Base-by-base conservation (phyloP, 2,888 invertebrate genomes). In the Ormyrus rosae region DNA sequence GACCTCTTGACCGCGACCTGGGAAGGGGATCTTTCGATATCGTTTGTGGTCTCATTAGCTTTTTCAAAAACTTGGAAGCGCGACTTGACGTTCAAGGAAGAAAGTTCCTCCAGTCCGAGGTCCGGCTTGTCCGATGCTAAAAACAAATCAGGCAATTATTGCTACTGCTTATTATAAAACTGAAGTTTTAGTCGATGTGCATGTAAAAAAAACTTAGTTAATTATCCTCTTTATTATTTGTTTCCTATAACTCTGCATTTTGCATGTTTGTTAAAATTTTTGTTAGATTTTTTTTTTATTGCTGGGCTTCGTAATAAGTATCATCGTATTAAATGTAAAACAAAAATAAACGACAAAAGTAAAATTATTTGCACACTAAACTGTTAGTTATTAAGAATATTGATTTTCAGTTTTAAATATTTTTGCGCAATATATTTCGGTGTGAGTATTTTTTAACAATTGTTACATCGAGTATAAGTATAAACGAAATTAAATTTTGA, bases 41-140 rank as follows among this genome's bases (percentile, higher is more conserved):
- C 91, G 83, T 87, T 89, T 68, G 83, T 84, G 68, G 88, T 89
- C 83, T 93, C 93, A 61, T 89, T 90, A 11, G 90, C 88, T 83
- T 93, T 92, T 91, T 97, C 96, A 91, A 97, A 97, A 84, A 96
- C 95, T 90, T 96, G 94, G 92, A 96, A 97, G 82, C 96, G 93
- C 51, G 96, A 95, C 91, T 96, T 96, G 10, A 97, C 96, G 90
- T 97, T 96, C 83, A 97, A 91, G 83, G 94, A 93, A 51, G 96
- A 94, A 72, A 97, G 91, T 89, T 97, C 96, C 84, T 96, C 96
- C 10, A 97, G 92, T 0, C 97, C 97, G 68, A 96, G 92, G 90
- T 96, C 95, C 3, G 96, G 96, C 87, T 96, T 96, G 91, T 96
- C 96, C 78, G 96, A 96, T 58, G 96, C 96, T 96, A 91, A 5